These are phyloP conservation scores for Drosophila nr. perissopoda DNA, from an alignment of 2,888 invertebrate genomes.

Conservation along the genomic window DNA sequence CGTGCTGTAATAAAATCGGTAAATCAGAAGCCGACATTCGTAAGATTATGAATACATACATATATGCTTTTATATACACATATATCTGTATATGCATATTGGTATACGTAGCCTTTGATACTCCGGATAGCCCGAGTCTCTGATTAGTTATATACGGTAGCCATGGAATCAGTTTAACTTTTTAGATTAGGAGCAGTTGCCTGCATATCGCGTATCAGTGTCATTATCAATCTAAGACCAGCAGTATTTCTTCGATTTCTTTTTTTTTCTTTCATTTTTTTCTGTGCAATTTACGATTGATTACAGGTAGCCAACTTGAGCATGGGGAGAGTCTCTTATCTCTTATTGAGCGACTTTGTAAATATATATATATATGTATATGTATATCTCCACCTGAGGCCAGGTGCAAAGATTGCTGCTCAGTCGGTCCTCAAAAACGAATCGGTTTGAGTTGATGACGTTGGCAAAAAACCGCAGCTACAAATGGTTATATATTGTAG, in stretches of 20 bases:
- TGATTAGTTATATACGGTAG: slow-evolving; percentile 7
- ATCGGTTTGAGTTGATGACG: slow-evolving; percentile 56
- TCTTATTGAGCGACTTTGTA: slow-evolving; percentile 1
- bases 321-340: slow-evolving; percentile 24
- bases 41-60: neutral
- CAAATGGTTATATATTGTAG: neutral
- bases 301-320: slow-evolving; percentile 15
- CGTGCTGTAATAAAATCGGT: neutral
- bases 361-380: neutral
- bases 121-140: neutral
- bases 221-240: slow-evolving; percentile 55
- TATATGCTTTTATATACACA: slow-evolving; percentile 10
- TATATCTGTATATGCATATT: neutral
- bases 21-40: slow-evolving; percentile 15
- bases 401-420: slow-evolving; percentile 20
- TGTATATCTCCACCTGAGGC: neutral
- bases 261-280: neutral
- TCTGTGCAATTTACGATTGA: slow-evolving; percentile 57
- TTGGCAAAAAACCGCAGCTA: slow-evolving; percentile 31
- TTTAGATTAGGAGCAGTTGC: slow-evolving; percentile 38
- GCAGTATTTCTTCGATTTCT: neutral
- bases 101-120: slow-evolving; percentile 2
- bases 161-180: slow-evolving; percentile 46
- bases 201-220: slow-evolving; percentile 50
- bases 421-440: slow-evolving; percentile 8